These are phyloP conservation scores for Tauraco erythrolophus DNA, from an alignment of 2,113 vertebrate species.

Conservation along the genomic window DNA sequence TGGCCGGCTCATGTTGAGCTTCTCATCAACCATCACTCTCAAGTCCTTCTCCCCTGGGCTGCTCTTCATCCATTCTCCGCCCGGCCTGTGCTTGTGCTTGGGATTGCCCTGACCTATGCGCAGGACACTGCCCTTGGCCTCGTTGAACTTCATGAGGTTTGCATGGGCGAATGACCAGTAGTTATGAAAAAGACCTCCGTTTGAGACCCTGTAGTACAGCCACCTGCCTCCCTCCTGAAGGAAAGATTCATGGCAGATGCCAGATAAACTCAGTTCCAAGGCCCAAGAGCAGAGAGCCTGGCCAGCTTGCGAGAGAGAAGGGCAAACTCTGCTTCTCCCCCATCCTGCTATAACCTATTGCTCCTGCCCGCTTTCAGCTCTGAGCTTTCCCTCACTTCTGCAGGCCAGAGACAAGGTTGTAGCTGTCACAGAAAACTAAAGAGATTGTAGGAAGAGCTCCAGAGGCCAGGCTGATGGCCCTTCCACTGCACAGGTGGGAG, in stretches of 20 bases:
- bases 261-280: not conserved
- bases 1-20: too few species aligned
- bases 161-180: not conserved
- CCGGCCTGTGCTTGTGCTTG: too few species aligned
- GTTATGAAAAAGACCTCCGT: not conserved
- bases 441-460: fast-evolving
- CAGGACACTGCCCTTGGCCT: too few species aligned
- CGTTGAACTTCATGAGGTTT: too few species aligned
- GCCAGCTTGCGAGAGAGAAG: not conserved
- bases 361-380: not conserved
- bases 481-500: fast-evolving
- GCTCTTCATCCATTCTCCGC: too few species aligned
- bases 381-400: not conserved
- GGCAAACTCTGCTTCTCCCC: not conserved
- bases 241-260: not conserved
- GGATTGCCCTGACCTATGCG: too few species aligned
- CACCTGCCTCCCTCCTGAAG: not conserved
- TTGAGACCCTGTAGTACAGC: not conserved
- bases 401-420: not conserved
- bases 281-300: not conserved
- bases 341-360: not conserved
- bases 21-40: too few species aligned
- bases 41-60: too few species aligned
- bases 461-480: not conserved
- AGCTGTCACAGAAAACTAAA: not conserved